Conservation (phyloP, 2,797 vertebrate genomes). For the Acanthis flammea region DNA sequence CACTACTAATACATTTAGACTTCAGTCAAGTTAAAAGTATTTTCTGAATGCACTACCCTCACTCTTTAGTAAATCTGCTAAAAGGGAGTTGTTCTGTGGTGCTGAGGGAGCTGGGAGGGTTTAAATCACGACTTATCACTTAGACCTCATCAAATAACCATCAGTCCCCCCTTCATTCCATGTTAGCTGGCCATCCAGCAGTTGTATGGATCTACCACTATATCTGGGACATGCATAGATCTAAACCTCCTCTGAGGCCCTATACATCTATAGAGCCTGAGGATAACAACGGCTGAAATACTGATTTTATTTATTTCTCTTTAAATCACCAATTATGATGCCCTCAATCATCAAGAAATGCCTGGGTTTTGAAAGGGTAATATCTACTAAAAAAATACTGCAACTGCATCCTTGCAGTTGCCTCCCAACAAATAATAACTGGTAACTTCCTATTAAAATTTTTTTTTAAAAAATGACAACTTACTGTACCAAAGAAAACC, state of each 20-base stretch:
- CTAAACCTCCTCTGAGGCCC: neutral
- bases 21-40: neutral
- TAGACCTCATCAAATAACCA: neutral
- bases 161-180: neutral
- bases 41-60: neutral
- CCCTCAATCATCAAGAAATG: neutral
- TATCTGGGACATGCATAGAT: rapidly evolving
- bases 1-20: neutral
- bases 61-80: neutral
- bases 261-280: neutral
- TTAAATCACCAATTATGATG: neutral
- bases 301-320: neutral
- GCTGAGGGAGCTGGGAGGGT: neutral
- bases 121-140: neutral
- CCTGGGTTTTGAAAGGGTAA: neutral
- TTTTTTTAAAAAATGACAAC: neutral
- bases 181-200: neutral
- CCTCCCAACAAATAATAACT: neutral
- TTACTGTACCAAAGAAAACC: neutral
- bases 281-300: neutral
- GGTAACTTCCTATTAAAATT: neutral
- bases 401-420: neutral
- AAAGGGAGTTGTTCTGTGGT: neutral
- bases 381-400: neutral
- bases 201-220: neutral